Percentiles rank a stretch among this genome's conserved stretches.
These are phyloP conservation scores for Dyspetes luteomarginatus DNA, from an alignment of 2,888 invertebrate genomes.

Conservation along the genomic window DNA sequence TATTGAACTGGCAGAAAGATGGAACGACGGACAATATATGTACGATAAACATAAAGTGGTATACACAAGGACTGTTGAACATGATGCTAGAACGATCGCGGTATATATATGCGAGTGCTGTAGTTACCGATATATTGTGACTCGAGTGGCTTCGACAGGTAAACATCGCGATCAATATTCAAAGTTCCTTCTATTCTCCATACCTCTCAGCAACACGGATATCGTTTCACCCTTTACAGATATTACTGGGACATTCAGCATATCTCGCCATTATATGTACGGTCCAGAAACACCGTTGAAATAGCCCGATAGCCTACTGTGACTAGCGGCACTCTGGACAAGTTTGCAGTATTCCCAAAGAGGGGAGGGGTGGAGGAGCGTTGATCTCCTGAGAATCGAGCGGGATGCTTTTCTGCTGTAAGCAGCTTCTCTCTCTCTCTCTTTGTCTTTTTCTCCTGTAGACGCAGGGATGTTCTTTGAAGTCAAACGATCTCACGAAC, in stretches of 20 bases:
- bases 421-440: constrained; percentile 18
- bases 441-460: not conserved
- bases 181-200: constrained; percentile 38
- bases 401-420: constrained; percentile 32
- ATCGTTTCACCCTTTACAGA: constrained; percentile 6
- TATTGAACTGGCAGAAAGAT: not conserved
- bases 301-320: not conserved
- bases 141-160: constrained; percentile 43
- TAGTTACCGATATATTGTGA: constrained; percentile 53
- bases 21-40: not conserved
- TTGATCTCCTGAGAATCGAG: constrained; percentile 51
- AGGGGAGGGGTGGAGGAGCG: not conserved
- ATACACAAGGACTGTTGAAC: not conserved
- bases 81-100: not conserved
- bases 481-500: constrained; percentile 30
- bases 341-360: constrained; percentile 25
- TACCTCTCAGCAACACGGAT: constrained; percentile 8
- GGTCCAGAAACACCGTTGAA: constrained; percentile 31
- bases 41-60: not conserved
- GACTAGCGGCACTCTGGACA: constrained; percentile 11
- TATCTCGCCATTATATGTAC: constrained; percentile 19
- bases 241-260: constrained; percentile 28
- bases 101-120: not conserved
- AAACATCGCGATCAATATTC: constrained; percentile 51
- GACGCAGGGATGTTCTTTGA: constrained; percentile 21